These are phyloP conservation scores for Myanophis thanlyinensis DNA, from an alignment of 2,113 vertebrate genomes.

Conservation along the genomic window DNA sequence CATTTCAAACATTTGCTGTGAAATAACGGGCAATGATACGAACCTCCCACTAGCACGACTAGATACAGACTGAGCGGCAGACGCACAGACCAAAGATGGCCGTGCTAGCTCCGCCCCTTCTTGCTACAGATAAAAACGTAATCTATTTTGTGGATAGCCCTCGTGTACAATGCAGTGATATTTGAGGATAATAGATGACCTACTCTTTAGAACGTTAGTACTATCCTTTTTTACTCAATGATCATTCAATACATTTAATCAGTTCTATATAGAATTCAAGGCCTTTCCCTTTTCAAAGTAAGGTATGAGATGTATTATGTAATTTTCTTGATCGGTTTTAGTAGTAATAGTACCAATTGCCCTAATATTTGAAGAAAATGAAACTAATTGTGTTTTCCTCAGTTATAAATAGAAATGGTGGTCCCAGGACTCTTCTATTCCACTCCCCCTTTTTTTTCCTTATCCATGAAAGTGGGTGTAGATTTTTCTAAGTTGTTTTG, in stretches of 20 bases:
- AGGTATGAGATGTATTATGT: slow-evolving; percentile 51
- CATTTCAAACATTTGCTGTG: no score
- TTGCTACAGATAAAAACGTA: no score
- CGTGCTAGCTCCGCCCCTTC: no score
- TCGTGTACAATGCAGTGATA: slow-evolving; percentile 33
- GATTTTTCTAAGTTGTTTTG: background rate
- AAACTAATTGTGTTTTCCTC: background rate
- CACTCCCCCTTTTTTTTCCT: background rate
- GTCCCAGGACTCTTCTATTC: background rate
- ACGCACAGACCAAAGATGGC: no score
- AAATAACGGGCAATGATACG: no score
- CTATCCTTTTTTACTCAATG: background rate
- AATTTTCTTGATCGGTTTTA: slow-evolving; percentile 36
- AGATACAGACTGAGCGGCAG: no score
- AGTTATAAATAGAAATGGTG: background rate
- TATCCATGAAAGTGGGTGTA: slow-evolving; percentile 7
- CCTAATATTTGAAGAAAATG: slow-evolving; percentile 16
- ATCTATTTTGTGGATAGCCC: no score
- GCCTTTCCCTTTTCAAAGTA: slow-evolving; percentile 25
- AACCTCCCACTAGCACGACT: no score
- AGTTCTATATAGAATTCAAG: slow-evolving; percentile 57
- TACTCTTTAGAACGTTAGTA: background rate
- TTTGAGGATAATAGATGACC: slow-evolving; percentile 33
- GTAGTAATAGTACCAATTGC: background rate
- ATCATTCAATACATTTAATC: slow-evolving; percentile 31